Evolutionary conservation across 2,797 vertebrate genomes (phyloP), one percentile per base, ranked within the genome.

Genomic region (Hirundo rustica): DNA sequence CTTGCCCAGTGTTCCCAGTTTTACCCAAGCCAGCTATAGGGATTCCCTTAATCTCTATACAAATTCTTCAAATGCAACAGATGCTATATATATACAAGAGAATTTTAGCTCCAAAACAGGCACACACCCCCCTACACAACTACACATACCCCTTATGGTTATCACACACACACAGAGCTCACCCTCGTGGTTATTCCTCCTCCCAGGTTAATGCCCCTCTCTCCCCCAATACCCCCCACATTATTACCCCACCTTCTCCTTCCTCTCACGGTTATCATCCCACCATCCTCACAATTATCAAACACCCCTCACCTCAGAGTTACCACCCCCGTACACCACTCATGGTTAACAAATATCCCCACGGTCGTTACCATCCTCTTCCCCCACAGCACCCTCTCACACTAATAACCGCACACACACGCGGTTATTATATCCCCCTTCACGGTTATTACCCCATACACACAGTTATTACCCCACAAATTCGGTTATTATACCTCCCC

Each of bases 291-390:
- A 32, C 36, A 44, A 13, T 27, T 50, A 48, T 27, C 14, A 32
- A 55, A 29, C 21, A 23, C 9, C 3, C 26, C 21, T 2, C 12
- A 22, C 4, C 40, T 30, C 58, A 13, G 25, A 55, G 22, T 13
- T 55, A 19, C 18, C 11, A 7, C 4, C 25, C n/a, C 40, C 20
- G 13, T 26, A 36, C 32, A 36, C 44, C 32, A 9, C 19, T 25
- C 7, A 7, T 0, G 27, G 12, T n/a, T 29, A n/a, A 61, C 4
- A 47, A 61, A 53, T 1, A 23, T 8, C 45, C 26, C 3, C 45
- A 23, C 1, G 6, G 70, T 4, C 13, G 29, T 26, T 5, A 7
- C 36, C 61, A 61, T n/a, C 62, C 13, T 7, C 12, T 16, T 19
- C n/a, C 47, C 51, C 38, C 54, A 51, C 27, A 45, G 53, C 71